These are phyloP conservation scores for Spicauda simplicius DNA, from an alignment of 2,888 invertebrate genomes.

Conservation along the genomic window DNA sequence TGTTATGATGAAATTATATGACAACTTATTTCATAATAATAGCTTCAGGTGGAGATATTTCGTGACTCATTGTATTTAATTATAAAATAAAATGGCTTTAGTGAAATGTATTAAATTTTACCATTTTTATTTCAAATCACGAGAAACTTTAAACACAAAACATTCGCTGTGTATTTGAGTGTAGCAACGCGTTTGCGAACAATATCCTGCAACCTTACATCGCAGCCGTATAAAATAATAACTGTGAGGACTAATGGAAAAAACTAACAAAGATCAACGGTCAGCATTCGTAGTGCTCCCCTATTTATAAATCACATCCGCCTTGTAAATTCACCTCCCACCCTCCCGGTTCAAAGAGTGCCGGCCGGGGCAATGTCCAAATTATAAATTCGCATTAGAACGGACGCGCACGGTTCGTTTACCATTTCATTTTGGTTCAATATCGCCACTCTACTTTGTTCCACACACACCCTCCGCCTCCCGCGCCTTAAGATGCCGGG, in stretches of 20 bases:
- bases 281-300: slow-evolving; percentile 60
- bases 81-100: no score
- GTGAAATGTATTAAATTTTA: no score
- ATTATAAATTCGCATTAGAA: slow-evolving; percentile 86
- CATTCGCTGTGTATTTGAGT: no score
- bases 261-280: slow-evolving; percentile 64
- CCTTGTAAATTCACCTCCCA: slow-evolving; percentile 77
- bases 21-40: no score
- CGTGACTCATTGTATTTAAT: no score
- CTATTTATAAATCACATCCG: slow-evolving; percentile 79
- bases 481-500: slow-evolving; percentile 82
- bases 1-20: no score
- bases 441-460: slow-evolving; percentile 85
- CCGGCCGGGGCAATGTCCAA: slow-evolving; percentile 80
- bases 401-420: slow-evolving; percentile 85
- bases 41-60: no score
- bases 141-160: no score
- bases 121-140: no score
- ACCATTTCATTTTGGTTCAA: slow-evolving; percentile 85
- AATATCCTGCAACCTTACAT: no score
- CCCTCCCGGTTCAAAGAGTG: slow-evolving; percentile 76
- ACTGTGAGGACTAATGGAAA: slow-evolving; percentile 62
- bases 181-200: no score
- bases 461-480: slow-evolving; percentile 79
- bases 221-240: no score